These are phyloP conservation scores for Philaethria dido DNA, from an alignment of 2,888 invertebrate species.

Conservation along the genomic window DNA sequence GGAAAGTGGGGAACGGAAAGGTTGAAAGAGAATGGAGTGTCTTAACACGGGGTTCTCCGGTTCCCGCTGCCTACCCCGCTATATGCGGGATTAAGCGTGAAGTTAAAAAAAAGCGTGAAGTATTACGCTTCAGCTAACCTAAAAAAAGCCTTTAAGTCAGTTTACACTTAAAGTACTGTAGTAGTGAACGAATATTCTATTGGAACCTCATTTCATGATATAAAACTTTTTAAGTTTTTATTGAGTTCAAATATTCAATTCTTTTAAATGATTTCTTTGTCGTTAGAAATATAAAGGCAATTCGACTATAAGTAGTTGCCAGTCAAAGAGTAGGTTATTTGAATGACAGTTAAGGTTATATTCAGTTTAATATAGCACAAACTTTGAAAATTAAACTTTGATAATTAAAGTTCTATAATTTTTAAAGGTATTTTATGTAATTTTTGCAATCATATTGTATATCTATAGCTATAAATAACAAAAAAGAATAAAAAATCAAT, in stretches of 20 bases:
- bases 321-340: constrained; percentile 23
- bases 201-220: background rate
- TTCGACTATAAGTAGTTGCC: constrained; percentile 18
- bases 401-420: background rate
- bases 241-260: background rate
- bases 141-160: too few relatives aligned
- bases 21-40: too few relatives aligned
- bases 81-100: too few relatives aligned
- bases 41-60: too few relatives aligned
- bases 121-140: too few relatives aligned
- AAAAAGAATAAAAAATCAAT: too few relatives aligned
- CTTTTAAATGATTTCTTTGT: background rate
- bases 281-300: background rate
- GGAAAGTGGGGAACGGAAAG: too few relatives aligned
- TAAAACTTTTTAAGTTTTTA: background rate
- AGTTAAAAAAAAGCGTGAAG: too few relatives aligned
- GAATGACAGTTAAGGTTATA: constrained; percentile 31
- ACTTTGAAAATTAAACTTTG: background rate
- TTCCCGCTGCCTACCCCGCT: too few relatives aligned
- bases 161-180: too few relatives aligned
- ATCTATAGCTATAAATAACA: too few relatives aligned
- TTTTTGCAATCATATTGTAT: too few relatives aligned
- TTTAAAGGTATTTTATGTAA: background rate
- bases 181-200: background rate
- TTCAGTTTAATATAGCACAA: constrained; percentile 15